Base-by-base conservation (phyloP, 2,888 invertebrate genomes). In the Calameuta idolon region DNA sequence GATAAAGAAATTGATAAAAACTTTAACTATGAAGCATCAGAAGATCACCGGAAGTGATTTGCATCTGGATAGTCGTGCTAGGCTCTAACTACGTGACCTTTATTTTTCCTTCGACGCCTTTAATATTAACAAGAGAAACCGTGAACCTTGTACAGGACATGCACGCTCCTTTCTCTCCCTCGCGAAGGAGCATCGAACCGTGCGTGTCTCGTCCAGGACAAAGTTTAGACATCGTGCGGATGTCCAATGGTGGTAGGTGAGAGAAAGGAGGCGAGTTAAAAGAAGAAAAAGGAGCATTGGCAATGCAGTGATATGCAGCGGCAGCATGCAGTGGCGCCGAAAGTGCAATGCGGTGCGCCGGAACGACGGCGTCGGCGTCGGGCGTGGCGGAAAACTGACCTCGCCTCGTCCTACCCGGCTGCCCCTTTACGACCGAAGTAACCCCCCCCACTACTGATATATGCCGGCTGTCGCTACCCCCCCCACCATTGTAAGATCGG, bases 351-450 rank as follows among this genome's bases (percentile, higher is more conserved):
- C 83, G 77, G 69, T 84, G 84, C 81, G 83, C 81, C 83, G 80
- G 37, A 80, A 81, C 85, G 82, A 84, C 83, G 82, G 81, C 85
- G 85, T 86, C 87, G 74, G 75, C 75, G 76, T 79, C 83, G 89
- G 88, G 89, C 88, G 88, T 89, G 89, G 88, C 88, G 87, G 87
- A 87, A 85, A 89, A 89, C 88, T 89, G 89, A 89, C 88, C 88
- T 88, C 87, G 87, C 83, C 83, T 86, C 74, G 74, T n/a, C 74
- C 35, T 74, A 30, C 74, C 34, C 74, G 74, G 74, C 37, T 37
- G 30, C 74, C 37, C 74, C 35, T 74, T 71, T 15, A 15, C 73
- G 73, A 30, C 73, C 30, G 34, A 33, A 71, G 23, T 71, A 34
- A 71, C 34, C 33, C 73, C 34, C 34, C 73, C 34, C 34, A 71